phyloP scores from a whole-genome alignment of 2,113 vertebrate genomes.

The Tyto alba region DNA sequence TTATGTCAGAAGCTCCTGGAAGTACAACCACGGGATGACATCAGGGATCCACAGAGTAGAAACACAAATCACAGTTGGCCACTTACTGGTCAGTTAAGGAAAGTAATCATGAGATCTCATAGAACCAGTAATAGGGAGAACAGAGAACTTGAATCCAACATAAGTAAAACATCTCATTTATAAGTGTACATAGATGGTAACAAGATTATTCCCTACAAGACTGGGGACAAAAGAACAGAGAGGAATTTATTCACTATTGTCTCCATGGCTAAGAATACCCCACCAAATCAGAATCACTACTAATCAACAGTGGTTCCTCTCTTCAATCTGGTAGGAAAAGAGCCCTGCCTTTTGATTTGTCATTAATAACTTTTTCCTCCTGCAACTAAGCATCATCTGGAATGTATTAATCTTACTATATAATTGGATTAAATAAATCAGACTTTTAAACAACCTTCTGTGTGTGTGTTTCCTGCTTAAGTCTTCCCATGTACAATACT shows the following conservation, averaged over 20 bases:
- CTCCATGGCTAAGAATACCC: neutral
- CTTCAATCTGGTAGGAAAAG: neutral
- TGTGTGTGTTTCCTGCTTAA: neutral
- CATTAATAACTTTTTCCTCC: neutral
- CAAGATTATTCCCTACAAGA: neutral
- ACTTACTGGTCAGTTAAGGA: neutral
- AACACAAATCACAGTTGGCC: neutral
- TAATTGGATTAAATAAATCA: neutral
- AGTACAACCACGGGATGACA: neutral
- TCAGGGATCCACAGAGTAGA: neutral
- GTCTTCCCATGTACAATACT: fast-evolving
- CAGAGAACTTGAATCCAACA: neutral
- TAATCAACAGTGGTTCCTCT: neutral
- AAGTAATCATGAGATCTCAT: neutral
- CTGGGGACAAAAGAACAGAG: neutral
- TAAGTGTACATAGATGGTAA: neutral
- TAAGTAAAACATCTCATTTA: neutral
- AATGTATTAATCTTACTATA: neutral
- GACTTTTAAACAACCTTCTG: neutral
- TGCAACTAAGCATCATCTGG: neutral
- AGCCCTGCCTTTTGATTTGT: neutral
- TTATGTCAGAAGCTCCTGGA: neutral
- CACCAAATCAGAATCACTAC: neutral
- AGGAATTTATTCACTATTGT: neutral
- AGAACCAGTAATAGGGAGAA: neutral